Base-by-base conservation (phyloP, 2,888 invertebrate species). In the Lithodes maja region DNA sequence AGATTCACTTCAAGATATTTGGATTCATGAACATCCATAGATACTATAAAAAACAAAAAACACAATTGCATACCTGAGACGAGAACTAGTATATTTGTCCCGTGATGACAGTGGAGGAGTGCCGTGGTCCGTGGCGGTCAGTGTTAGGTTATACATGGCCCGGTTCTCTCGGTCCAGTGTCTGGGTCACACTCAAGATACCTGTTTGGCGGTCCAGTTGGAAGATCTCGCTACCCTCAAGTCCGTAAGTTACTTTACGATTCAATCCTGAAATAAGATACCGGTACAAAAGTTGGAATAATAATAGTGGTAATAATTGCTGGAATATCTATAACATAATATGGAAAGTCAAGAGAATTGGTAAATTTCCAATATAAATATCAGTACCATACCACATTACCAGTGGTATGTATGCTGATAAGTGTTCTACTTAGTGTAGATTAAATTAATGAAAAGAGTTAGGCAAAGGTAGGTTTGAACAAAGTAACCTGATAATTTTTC, bases 111-210 rank as follows among this genome's bases (percentile, higher is more conserved):
- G 94, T 92, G 96, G 95, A 0, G 98, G 98, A 0, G 94, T 95
- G 49, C 98, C 98, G 92, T 96, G 96, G 94, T 99, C 99, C 52
- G 95, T 94, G 0, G 98, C 99, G 93, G 93, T 93, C 50, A 99
- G 95, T 1, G 96, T 96, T 53, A 98, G 95, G 93, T 97, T 97
- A 94, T 98, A 98, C 94, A 96, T 95, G 7, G 97, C 96, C 92
- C 96, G 96, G 77, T 96, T 95, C 95, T 99, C 99, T 90, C 98
- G 95, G 94, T 99, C 98, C 9, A 99, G 94, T 2, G 96, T 95
- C 93, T 97, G 97, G 50, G 96, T 96, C 81, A 99, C 94, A 12
- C 97, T 98, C 33, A 98, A 95, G 92, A 98, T 97, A 86, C 98
- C 98, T 93, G 97, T 98, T 93, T 96, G 96, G 0, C 96, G 93